A percentile compares a stretch with the other conserved stretches of the same genome.
These are phyloP conservation scores for Syngnathus rostellatus DNA, from an alignment of 2,797 vertebrate genomes.

Conservation along the genomic window DNA sequence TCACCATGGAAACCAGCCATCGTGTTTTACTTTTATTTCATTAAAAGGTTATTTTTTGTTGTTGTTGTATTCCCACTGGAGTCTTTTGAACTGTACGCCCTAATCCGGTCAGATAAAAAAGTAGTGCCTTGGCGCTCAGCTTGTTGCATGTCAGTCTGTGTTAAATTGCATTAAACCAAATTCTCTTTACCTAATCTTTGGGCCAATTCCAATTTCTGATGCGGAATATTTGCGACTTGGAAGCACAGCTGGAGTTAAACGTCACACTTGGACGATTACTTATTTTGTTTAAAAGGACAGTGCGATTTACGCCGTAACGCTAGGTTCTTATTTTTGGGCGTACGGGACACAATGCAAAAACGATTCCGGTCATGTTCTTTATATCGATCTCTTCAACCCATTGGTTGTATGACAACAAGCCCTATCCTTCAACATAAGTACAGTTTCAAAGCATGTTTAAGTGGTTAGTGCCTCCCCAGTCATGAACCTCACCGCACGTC, in stretches of 20 bases:
- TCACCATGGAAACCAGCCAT: conserved; percentile 55
- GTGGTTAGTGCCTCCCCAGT: background rate
- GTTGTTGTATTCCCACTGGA: conserved; percentile 11
- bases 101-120: background rate
- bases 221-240: background rate
- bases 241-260: background rate
- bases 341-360: background rate
- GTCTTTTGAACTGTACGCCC: conserved; percentile 2
- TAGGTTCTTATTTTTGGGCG: background rate
- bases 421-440: background rate
- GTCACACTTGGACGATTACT: no score
- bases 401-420: background rate
- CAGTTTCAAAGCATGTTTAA: background rate
- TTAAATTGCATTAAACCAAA: no score
- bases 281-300: background rate
- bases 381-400: no score
- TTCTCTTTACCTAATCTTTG: background rate
- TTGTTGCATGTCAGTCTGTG: background rate
- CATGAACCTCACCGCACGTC: no score
- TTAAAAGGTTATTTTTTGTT: conserved; percentile 20
- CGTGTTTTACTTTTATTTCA: conserved; percentile 18
- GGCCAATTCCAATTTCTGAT: no score
- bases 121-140: background rate
- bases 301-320: background rate
- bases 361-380: background rate